These are phyloP conservation scores for Chelon auratus DNA, from an alignment of 2,797 vertebrate species.

Conservation along the genomic window DNA sequence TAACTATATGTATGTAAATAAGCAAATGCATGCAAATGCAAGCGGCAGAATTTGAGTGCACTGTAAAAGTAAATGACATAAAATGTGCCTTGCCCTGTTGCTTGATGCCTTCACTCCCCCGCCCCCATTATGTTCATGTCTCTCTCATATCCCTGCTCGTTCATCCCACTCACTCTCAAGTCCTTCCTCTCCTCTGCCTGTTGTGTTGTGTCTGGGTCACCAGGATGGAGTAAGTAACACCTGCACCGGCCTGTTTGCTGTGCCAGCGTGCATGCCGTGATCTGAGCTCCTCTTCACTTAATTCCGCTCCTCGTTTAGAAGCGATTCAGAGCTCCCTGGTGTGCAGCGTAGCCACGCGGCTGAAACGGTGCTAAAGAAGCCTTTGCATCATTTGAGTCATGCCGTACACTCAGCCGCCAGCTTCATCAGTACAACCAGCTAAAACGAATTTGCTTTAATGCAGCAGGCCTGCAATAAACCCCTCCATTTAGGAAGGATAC, in stretches of 20 bases:
- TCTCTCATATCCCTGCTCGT: slow-evolving; percentile 64
- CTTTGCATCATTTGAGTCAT: slow-evolving; percentile 35
- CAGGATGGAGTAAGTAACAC: slow-evolving; percentile 96
- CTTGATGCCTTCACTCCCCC: slow-evolving; percentile 19
- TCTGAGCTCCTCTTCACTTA: slow-evolving; percentile 70
- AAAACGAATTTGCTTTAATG: not conserved
- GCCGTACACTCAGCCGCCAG: not conserved
- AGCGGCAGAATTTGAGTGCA: not conserved
- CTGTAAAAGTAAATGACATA: not conserved
- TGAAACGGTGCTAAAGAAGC: slow-evolving; percentile 47
- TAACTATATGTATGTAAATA: slow-evolving; percentile 16
- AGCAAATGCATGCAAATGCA: slow-evolving; percentile 38
- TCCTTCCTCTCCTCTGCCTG: slow-evolving; percentile 79
- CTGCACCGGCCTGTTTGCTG: slow-evolving; percentile 83
- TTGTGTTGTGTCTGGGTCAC: slow-evolving; percentile 82
- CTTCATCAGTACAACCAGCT: slow-evolving; percentile 1
- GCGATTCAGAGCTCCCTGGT: slow-evolving; percentile 32
- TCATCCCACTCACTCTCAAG: slow-evolving; percentile 74
- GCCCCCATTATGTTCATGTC: slow-evolving; percentile 57
- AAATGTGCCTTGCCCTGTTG: slow-evolving; percentile 39
- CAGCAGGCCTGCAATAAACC: not conserved
- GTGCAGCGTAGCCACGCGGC: slow-evolving; percentile 50
- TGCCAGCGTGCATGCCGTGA: slow-evolving; percentile 87
- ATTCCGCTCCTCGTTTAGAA: slow-evolving; percentile 65
- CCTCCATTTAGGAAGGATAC: too few relatives aligned